phyloP scores from a whole-genome alignment of 2,888 invertebrate genomes.

The Xanthia togata region DNA sequence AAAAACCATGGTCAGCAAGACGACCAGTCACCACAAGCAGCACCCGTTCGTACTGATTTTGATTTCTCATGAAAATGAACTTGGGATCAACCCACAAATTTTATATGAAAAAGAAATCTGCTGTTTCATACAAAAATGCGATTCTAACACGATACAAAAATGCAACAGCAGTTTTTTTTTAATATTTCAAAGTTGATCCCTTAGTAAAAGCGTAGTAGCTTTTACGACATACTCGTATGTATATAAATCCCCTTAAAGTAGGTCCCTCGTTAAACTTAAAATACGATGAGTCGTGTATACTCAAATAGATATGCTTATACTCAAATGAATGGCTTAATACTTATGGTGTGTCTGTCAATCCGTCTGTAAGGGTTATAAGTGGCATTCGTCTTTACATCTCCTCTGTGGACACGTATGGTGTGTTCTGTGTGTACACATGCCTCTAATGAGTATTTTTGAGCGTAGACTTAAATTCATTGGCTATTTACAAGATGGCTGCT shows the following conservation, averaged over 20 bases:
- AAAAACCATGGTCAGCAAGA: no score
- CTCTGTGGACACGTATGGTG: neutral
- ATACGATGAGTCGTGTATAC: neutral
- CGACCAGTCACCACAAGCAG: no score
- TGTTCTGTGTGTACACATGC: neutral
- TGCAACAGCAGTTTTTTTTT: neutral
- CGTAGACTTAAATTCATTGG: constrained; percentile 6
- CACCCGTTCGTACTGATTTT: no score
- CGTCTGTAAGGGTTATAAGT: neutral
- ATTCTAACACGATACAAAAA: no score
- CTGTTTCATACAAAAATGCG: neutral
- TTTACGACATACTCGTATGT: no score
- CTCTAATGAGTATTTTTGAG: constrained; percentile 22
- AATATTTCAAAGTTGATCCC: neutral
- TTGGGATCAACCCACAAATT: neutral
- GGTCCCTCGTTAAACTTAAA: neutral
- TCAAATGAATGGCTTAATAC: neutral
- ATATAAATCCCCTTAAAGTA: neutral
- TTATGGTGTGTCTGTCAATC: neutral
- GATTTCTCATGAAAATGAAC: neutral
- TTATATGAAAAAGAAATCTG: neutral
- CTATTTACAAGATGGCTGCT: neutral
- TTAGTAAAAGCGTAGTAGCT: no score
- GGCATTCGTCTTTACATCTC: constrained; percentile 15
- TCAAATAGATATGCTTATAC: neutral